Conservation (phyloP, 2,888 invertebrate species). For the Meandrusa payeni region DNA sequence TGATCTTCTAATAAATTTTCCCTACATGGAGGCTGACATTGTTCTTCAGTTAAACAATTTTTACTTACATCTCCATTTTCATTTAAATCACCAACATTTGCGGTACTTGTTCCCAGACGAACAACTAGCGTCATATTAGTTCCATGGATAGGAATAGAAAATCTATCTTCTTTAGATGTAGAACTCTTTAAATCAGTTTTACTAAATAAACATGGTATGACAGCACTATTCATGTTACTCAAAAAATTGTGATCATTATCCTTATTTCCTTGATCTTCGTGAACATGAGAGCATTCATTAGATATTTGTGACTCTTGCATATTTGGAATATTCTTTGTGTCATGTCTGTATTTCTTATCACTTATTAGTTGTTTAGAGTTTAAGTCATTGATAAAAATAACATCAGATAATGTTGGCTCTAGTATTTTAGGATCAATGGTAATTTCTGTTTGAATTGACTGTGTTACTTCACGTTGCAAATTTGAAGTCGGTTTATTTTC, state of each 20-base stretch:
- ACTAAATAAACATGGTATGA: too few species aligned
- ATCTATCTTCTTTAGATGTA: conserved; percentile 41
- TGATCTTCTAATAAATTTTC: conserved; percentile 42
- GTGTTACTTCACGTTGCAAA: conserved; percentile 47
- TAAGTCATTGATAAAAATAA: conserved; percentile 48
- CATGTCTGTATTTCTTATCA: conserved; percentile 32
- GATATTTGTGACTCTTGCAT: background rate
- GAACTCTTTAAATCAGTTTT: too few species aligned
- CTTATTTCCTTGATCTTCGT: conserved; percentile 6
- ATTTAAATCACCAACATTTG: background rate
- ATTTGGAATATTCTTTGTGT: conserved; percentile 9
- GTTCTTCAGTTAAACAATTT: conserved; percentile 3
- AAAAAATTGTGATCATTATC: background rate
- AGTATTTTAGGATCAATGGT: conserved; percentile 66
- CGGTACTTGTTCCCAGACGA: conserved; percentile 31
- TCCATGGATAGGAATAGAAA: conserved; percentile 62
- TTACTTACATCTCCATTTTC: background rate
- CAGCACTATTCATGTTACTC: background rate
- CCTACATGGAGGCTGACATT: conserved; percentile 36
- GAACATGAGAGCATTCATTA: background rate
- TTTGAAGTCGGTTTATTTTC: conserved; percentile 6
- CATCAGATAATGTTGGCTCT: conserved; percentile 61
- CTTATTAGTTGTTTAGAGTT: conserved; percentile 49
- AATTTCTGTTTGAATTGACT: conserved; percentile 67
- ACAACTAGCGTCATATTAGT: conserved; percentile 68